Conservation (phyloP, 1,140 invertebrate genomes). For the Ceratina australensis region DNA sequence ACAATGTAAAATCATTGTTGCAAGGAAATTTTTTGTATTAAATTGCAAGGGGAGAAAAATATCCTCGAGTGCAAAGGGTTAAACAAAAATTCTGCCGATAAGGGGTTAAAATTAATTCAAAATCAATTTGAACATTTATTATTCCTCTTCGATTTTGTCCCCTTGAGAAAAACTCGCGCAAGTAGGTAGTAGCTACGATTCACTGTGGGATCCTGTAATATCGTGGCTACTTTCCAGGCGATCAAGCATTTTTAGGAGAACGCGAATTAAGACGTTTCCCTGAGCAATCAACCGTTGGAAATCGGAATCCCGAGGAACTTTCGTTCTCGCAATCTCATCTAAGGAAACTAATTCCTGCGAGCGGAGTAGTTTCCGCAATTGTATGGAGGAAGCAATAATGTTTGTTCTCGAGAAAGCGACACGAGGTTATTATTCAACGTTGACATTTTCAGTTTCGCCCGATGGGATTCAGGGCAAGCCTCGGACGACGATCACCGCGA, state of each 20-base stretch:
- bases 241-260: not conserved
- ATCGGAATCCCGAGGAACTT: slow-evolving; percentile 15
- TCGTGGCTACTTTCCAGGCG: not conserved
- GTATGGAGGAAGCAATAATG: slow-evolving; percentile 20
- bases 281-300: not conserved
- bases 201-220: too few species aligned
- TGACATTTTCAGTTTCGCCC: slow-evolving; percentile 6
- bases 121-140: too few species aligned
- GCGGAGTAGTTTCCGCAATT: slow-evolving; percentile 18
- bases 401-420: slow-evolving; percentile 20
- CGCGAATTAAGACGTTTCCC: not conserved
- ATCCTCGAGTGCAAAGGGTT: too few species aligned
- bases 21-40: too few species aligned
- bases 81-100: too few species aligned
- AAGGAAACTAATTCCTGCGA: slow-evolving; percentile 2
- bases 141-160: too few species aligned
- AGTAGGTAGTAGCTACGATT: too few species aligned
- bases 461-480: not conserved
- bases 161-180: too few species aligned
- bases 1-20: too few species aligned
- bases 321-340: not conserved
- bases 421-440: not conserved
- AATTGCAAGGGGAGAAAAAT: too few species aligned
- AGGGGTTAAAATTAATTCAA: too few species aligned
- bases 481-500: slow-evolving; percentile 31